Conservation (phyloP, 2,113 vertebrate genomes). For the Leptodactylus fuscus region DNA sequence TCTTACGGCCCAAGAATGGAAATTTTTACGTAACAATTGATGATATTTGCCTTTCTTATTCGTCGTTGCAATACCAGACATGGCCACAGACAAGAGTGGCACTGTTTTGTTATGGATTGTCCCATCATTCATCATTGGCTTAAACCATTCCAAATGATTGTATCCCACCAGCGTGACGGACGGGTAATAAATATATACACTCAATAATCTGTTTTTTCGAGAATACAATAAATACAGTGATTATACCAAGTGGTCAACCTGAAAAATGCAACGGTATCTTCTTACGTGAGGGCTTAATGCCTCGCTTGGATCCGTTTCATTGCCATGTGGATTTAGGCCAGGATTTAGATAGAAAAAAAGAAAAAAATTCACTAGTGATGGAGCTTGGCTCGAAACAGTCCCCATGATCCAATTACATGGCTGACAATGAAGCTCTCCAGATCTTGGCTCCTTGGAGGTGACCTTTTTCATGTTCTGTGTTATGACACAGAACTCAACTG, state of each 20-base stretch:
- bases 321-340: neutral
- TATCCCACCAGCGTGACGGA: too few species aligned
- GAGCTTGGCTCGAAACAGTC: neutral
- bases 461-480: constrained; percentile 3
- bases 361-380: neutral
- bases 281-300: neutral
- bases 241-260: constrained; percentile 20
- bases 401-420: constrained; percentile 7
- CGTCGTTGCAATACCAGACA: neutral
- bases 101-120: too few species aligned
- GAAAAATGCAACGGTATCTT: constrained; percentile 32
- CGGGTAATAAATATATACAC: too few species aligned
- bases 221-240: neutral
- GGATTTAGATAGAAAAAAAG: neutral
- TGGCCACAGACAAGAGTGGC: neutral
- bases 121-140: neutral
- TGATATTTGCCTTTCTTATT: too few species aligned
- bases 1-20: neutral
- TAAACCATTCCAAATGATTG: too few species aligned
- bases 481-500: neutral
- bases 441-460: neutral
- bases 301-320: neutral
- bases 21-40: too few species aligned
- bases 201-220: neutral
- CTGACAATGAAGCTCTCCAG: constrained; percentile 18